These are phyloP conservation scores for Megathymus violae DNA, from an alignment of 1,140 invertebrate species.

Conservation along the genomic window DNA sequence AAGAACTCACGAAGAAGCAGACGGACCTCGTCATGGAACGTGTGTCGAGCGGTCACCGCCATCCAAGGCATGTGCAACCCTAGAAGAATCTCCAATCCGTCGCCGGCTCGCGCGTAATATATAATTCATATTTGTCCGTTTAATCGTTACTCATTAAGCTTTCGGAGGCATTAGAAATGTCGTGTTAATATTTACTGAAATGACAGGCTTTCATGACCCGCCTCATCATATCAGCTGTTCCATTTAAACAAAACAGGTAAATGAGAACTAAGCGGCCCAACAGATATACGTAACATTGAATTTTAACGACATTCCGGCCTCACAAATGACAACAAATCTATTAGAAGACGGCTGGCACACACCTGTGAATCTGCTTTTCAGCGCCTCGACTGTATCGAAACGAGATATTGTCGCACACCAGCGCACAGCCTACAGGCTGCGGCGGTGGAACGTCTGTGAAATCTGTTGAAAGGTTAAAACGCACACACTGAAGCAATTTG, in stretches of 20 bases:
- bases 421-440: not conserved
- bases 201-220: not conserved
- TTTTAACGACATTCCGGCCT: slow-evolving; percentile 17
- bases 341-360: slow-evolving; percentile 20
- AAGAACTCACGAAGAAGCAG: too few species aligned
- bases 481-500: slow-evolving; percentile 23
- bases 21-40: too few species aligned
- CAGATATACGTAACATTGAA: slow-evolving; percentile 25
- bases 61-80: too few species aligned
- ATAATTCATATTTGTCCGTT: too few species aligned
- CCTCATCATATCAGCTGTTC: not conserved
- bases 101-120: too few species aligned
- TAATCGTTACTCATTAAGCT: too few species aligned
- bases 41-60: too few species aligned
- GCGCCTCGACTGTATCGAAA: not conserved
- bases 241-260: slow-evolving; percentile 6
- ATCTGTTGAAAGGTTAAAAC: slow-evolving; percentile 9
- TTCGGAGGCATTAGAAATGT: too few species aligned
- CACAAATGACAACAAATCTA: slow-evolving; percentile 22
- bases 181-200: not conserved
- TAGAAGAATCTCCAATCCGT: too few species aligned
- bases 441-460: slow-evolving; percentile 6
- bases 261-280: slow-evolving; percentile 14
- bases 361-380: slow-evolving; percentile 23
- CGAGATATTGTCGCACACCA: slow-evolving; percentile 15